Percentiles rank a stretch among this genome's conserved stretches.
Evolutionary conservation across 2,797 vertebrate genomes (phyloP).

Genomic region (Melanotaenia parkinsoni): DNA sequence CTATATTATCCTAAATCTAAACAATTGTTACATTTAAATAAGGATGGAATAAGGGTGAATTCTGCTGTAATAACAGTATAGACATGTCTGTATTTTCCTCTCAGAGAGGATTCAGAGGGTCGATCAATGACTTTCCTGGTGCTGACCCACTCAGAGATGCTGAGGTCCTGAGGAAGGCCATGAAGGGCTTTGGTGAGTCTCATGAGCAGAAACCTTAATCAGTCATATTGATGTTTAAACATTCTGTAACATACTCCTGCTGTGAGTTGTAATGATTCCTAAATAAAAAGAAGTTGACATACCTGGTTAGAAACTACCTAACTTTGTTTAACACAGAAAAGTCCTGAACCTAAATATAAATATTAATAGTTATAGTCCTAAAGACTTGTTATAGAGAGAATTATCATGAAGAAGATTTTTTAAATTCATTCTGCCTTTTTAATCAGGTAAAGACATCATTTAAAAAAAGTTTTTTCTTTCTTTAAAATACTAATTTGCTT

Average conservation of each 20-base stretch:
- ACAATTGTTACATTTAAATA: not conserved
- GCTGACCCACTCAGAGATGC: conserved; percentile 93
- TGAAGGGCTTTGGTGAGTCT: conserved; percentile 97
- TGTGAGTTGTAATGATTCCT: not conserved
- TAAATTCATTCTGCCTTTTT: no score
- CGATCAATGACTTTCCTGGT: conserved; percentile 87
- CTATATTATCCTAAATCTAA: not conserved
- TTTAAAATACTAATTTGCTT: no score
- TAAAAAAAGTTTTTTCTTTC: no score
- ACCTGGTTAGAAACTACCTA: not conserved
- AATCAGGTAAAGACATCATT: no score
- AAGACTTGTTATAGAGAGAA: no score
- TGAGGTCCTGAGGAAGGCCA: conserved; percentile 96
- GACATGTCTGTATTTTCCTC: conserved; percentile 32
- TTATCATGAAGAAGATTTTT: no score
- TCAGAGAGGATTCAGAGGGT: conserved; percentile 89
- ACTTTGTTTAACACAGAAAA: not conserved
- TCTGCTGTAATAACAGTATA: not conserved
- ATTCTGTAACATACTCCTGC: not conserved
- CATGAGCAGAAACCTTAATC: not conserved
- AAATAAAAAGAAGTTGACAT: not conserved
- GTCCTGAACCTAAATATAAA: no score
- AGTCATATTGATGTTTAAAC: not conserved
- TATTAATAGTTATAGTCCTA: no score
- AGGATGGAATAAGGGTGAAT: accelerated